A percentile compares a stretch with the other conserved stretches of the same genome.
phyloP scores from a whole-genome alignment of 2,113 vertebrate species.

The Pelvicachromis taeniatus region DNA sequence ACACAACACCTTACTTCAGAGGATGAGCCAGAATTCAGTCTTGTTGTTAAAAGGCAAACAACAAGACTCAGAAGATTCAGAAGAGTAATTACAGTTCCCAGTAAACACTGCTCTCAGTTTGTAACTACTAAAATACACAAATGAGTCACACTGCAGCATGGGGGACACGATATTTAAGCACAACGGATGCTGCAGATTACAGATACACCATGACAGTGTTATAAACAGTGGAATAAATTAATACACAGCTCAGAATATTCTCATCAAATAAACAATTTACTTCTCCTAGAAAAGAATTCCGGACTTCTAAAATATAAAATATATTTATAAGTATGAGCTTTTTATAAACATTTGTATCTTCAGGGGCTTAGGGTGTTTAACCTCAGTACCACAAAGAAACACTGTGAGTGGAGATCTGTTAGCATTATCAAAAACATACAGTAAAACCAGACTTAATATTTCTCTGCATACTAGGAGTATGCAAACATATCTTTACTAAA shows the following conservation, averaged over 20 bases:
- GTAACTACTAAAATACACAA: not conserved
- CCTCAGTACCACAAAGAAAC: not conserved
- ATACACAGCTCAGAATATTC: not conserved
- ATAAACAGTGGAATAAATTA: not conserved
- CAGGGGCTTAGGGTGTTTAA: not conserved
- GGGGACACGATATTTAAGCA: not conserved
- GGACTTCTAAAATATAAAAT: not conserved
- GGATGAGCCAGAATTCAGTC: slow-evolving; percentile 11
- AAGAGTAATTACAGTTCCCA: not conserved
- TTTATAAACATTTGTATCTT: not conserved
- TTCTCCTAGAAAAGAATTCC: not conserved
- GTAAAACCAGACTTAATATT: not conserved
- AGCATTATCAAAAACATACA: not conserved
- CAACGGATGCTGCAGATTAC: not conserved
- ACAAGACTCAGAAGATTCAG: not conserved
- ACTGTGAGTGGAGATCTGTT: not conserved
- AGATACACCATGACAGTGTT: not conserved
- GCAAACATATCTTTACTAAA: not conserved
- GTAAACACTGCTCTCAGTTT: not conserved
- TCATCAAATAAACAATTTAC: not conserved
- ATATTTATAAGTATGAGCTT: not conserved
- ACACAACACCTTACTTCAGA: slow-evolving; percentile 51
- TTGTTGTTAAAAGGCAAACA: slow-evolving; percentile 19
- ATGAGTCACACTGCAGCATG: not conserved
- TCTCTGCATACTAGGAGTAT: not conserved